Evolutionary conservation across 2,797 vertebrate species (phyloP).

Genomic region (Gymnodraco acuticeps): DNA sequence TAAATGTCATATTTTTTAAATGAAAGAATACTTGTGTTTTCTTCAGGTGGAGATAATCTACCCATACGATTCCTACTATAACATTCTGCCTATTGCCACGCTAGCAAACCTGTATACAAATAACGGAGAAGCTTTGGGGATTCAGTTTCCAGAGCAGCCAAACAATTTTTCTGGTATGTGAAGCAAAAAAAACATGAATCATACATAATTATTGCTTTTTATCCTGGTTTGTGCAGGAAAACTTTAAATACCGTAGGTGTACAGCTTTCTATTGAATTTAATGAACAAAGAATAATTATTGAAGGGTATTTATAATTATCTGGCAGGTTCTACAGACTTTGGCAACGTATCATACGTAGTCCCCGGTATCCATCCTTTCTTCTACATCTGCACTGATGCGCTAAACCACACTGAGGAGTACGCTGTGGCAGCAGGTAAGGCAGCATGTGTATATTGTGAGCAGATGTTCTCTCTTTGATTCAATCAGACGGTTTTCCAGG

Average conservation of each 20-base stretch:
- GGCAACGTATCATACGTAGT: constrained; percentile 90
- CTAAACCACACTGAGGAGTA: constrained; percentile 92
- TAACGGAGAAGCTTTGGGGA: constrained; percentile 88
- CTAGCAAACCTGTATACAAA: constrained; percentile 85
- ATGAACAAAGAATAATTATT: constrained; percentile 18
- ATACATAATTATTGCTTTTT: background rate
- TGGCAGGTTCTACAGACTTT: constrained; percentile 92
- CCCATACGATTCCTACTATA: constrained; percentile 82
- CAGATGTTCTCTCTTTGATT: constrained; percentile 13
- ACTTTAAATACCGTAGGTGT: constrained; percentile 4
- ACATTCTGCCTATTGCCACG: constrained; percentile 90
- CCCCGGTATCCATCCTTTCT: constrained; percentile 92
- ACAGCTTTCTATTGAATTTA: background rate
- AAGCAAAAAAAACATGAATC: background rate
- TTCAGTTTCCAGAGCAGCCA: constrained; percentile 83
- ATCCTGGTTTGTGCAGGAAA: constrained; percentile 7
- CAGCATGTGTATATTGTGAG: background rate
- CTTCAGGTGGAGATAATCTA: constrained; percentile 88
- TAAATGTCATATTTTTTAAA: background rate
- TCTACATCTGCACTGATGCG: constrained; percentile 89
- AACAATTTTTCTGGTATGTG: constrained; percentile 62
- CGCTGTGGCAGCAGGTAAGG: constrained; percentile 88
- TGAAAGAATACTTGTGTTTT: constrained; percentile 3
- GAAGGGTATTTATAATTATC: constrained; percentile 41
- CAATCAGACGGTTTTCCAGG: constrained; percentile 20